phyloP scores from a whole-genome alignment of 2,113 vertebrate genomes.

The Callipepla squamata region DNA sequence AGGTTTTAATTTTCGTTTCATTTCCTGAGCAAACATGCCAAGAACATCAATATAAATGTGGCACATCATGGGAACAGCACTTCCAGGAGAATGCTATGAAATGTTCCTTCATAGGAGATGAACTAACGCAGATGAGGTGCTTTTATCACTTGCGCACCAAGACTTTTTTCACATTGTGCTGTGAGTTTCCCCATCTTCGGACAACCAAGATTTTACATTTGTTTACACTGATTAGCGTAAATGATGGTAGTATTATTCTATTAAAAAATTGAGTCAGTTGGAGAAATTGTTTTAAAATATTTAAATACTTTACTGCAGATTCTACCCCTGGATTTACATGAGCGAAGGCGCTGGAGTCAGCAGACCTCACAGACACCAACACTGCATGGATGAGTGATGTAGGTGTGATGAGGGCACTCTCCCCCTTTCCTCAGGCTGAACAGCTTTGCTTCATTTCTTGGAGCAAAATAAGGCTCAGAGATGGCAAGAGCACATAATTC shows the following conservation, averaged over 20 bases:
- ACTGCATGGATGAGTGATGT: not conserved
- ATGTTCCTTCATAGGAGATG: not conserved
- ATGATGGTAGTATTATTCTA: not conserved
- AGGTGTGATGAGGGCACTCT: not conserved
- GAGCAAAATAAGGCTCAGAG: not conserved
- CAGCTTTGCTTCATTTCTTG: not conserved
- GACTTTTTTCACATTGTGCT: not conserved
- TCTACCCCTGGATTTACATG: not conserved
- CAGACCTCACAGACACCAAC: not conserved
- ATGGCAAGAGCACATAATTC: not conserved
- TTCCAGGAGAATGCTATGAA: not conserved
- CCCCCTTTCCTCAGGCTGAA: not conserved
- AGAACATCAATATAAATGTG: not conserved
- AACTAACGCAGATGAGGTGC: not conserved
- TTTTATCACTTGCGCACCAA: not conserved
- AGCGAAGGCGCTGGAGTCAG: not conserved
- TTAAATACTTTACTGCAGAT: not conserved
- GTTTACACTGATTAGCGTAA: not conserved
- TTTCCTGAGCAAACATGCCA: not conserved
- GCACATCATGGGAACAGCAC: not conserved
- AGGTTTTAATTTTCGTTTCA: not conserved
- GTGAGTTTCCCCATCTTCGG: not conserved
- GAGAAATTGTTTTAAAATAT: not conserved
- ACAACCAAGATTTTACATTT: not conserved
- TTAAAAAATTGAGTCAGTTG: not conserved